These are phyloP conservation scores for Chrysomallon squamiferum DNA, from an alignment of 1,140 invertebrate genomes.

Conservation along the genomic window DNA sequence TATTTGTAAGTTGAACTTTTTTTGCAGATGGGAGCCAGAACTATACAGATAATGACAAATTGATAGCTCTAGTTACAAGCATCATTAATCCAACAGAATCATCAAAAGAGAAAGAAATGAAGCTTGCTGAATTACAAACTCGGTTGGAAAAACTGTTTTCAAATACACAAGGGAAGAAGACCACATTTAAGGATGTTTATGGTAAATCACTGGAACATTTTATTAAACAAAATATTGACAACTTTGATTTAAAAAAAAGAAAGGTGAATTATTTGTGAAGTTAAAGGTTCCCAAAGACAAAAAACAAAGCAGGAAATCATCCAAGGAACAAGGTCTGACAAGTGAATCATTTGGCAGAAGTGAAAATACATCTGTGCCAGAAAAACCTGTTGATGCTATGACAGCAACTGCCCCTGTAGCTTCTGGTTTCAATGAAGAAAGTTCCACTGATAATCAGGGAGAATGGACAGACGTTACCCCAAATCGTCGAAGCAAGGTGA, in stretches of 20 bases:
- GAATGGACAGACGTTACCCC: not conserved
- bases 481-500: too few species aligned
- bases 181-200: not conserved
- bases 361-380: not conserved
- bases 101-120: not conserved
- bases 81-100: constrained; percentile 1
- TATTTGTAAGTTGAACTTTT: too few species aligned
- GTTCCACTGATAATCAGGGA: not conserved
- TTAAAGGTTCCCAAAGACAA: not conserved
- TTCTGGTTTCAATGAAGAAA: not conserved
- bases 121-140: not conserved
- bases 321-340: not conserved
- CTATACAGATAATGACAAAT: not conserved
- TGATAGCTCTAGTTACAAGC: not conserved
- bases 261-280: not conserved
- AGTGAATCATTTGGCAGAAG: not conserved
- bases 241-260: not conserved
- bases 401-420: not conserved
- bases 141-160: not conserved
- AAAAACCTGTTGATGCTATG: not conserved
- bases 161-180: not conserved
- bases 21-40: too few species aligned
- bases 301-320: not conserved
- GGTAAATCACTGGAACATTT: not conserved
- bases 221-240: not conserved